Base-by-base conservation (phyloP, 2,113 vertebrate genomes). In the Arizona elegans region DNA sequence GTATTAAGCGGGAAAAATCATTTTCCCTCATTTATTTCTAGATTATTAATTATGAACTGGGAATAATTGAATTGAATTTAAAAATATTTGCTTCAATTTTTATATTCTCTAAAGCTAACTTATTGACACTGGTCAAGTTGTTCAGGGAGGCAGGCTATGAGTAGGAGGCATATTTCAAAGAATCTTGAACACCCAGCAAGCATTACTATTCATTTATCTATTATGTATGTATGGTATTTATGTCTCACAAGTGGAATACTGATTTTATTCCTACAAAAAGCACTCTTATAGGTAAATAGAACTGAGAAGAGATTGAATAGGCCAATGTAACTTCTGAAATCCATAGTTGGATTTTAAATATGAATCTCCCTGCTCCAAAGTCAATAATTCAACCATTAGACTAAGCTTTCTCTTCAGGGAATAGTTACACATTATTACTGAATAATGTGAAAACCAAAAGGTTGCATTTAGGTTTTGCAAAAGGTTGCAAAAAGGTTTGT, bases 1-100 rank as follows among this genome's bases (percentile, higher is more conserved):
- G n/a, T 93, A 87, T 92, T 70, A 90, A 89, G n/a, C 90, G 93
- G 52, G 93, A 92, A 92, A 92, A 87, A 90, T 91, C 47, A 86
- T 94, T 96, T 97, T 58, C 43, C 75, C 95, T 95, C n/a, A 33
- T 70, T 95, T 94, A 38, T 53, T 96, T 96, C 95, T 94, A 50
- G 93, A 56, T 59, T 92, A 54, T 93, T 94, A 65, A 94, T 95
- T 95, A 59, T 58, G 90, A 62, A 62, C 29, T 62, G 10, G 26
- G 59, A 62, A 62, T 29, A 10, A 62, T 62, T 62, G 24, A 29
- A 62, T 1, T 29, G 24, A 62, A 62, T 62, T 62, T 62, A 5
- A 62, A 29, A 62, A 91, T 86, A 59, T 81, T 65, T 92, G 29
- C 81, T 92, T 95, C 12, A 26, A 7, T 43, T 88, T 59, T 88